Evolutionary conservation across 2,797 vertebrate species (phyloP).

Genomic region (Menidia menidia): DNA sequence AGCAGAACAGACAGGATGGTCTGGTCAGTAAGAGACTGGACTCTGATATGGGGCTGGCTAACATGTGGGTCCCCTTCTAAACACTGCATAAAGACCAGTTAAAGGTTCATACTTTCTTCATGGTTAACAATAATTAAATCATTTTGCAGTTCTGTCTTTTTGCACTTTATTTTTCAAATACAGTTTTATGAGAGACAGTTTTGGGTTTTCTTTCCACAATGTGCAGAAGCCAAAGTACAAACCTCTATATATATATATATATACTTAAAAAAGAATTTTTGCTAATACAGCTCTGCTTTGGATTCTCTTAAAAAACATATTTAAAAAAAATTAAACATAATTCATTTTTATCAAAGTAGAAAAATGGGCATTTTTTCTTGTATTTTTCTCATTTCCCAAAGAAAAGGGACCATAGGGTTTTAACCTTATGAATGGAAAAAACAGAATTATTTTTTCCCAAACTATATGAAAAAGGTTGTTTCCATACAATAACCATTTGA

Average conservation of each 20-base stretch:
- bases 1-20: background rate
- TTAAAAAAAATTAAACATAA: conserved; percentile 24
- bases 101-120: too few species aligned
- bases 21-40: background rate
- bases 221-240: too few species aligned
- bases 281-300: background rate
- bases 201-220: too few species aligned
- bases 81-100: too few species aligned
- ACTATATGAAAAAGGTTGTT: conserved; percentile 38
- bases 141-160: too few species aligned
- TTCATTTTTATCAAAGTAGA: conserved; percentile 29
- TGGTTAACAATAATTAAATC: too few species aligned
- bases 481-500: conserved; percentile 67
- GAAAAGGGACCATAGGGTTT: conserved; percentile 9
- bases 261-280: background rate
- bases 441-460: conserved; percentile 27
- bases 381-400: conserved; percentile 46
- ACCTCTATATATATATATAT: too few species aligned
- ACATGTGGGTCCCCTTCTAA: background rate
- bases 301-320: background rate
- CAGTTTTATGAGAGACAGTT: too few species aligned
- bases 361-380: conserved; percentile 52
- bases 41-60: background rate
- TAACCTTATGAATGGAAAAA: conserved; percentile 21
- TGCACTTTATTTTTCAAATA: too few species aligned